phyloP scores from a whole-genome alignment of 1,140 invertebrate genomes.

The Anoplolepis gracilipes region DNA sequence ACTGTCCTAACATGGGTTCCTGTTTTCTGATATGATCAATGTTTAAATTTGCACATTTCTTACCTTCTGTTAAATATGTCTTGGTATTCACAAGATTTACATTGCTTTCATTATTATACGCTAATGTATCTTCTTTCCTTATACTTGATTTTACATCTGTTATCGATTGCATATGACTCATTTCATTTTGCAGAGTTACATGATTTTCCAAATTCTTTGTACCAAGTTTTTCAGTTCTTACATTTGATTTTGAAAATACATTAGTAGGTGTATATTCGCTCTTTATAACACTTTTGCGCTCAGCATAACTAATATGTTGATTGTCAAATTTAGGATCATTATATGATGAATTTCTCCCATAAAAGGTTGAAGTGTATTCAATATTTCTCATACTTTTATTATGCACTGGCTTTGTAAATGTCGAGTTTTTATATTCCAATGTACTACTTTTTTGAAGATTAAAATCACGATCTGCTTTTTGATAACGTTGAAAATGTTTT shows the following conservation, averaged over 20 bases:
- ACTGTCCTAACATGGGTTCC: neutral
- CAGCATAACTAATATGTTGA: neutral
- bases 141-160: neutral
- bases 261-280: neutral
- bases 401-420: neutral
- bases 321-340: constrained; percentile 8
- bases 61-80: neutral
- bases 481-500: constrained; percentile 32
- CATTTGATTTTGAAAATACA: neutral
- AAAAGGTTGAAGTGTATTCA: neutral
- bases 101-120: neutral
- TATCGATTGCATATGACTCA: neutral
- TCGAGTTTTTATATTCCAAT: constrained; percentile 39
- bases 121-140: neutral
- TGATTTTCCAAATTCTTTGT: constrained; percentile 4
- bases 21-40: neutral
- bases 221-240: neutral
- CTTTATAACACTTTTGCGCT: neutral
- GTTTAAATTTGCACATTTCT: neutral
- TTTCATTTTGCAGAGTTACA: neutral
- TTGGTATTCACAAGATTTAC: neutral
- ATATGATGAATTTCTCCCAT: constrained; percentile 14
- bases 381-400: neutral
- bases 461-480: constrained; percentile 17
- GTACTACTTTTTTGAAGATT: neutral